These are phyloP conservation scores for Falco punctatus DNA, from an alignment of 2,113 vertebrate species.

Conservation along the genomic window DNA sequence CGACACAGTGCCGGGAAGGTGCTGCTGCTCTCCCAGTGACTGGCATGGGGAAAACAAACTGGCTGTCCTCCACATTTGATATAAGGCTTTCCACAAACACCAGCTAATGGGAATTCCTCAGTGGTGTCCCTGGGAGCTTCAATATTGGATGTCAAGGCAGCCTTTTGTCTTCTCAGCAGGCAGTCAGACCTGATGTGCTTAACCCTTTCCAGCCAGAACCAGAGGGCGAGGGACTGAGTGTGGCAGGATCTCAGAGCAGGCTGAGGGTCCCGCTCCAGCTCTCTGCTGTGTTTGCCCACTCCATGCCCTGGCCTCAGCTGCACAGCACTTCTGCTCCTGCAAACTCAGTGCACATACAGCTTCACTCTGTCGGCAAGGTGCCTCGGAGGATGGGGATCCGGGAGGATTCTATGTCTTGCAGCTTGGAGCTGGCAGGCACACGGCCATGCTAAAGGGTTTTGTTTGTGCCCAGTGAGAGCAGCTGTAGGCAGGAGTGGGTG, in stretches of 20 bases:
- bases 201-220: slow-evolving; percentile 24
- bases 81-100: slow-evolving; percentile 58
- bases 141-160: slow-evolving; percentile 64
- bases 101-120: slow-evolving; percentile 64
- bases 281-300: background rate
- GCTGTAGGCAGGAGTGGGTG: slow-evolving; percentile 40
- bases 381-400: background rate
- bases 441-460: background rate
- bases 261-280: background rate
- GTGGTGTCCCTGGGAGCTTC: slow-evolving; percentile 52
- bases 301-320: background rate
- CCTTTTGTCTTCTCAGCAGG: slow-evolving; percentile 60
- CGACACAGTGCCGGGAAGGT: background rate
- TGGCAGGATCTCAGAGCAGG: background rate
- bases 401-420: background rate
- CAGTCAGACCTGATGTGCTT: slow-evolving; percentile 14
- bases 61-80: background rate
- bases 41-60: slow-evolving; percentile 12
- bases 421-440: background rate
- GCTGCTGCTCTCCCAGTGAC: background rate
- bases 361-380: background rate
- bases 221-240: fast-evolving
- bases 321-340: background rate
- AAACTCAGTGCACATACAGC: background rate
- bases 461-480: slow-evolving; percentile 38